Conservation (phyloP, 2,113 vertebrate genomes). For the Megaleporinus macrocephalus region DNA sequence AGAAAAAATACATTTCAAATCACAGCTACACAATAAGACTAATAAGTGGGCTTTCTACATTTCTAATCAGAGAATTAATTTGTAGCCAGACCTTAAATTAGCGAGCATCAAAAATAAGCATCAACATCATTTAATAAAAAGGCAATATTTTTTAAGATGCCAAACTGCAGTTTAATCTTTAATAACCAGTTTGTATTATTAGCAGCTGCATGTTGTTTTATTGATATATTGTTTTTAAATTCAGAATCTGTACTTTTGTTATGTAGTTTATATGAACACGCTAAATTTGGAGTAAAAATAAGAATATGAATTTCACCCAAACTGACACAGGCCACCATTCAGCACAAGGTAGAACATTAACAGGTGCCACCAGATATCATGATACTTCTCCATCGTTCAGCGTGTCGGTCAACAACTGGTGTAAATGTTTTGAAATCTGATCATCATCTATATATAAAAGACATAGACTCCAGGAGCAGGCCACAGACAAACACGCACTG, state of each 20-base stretch:
- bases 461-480: constrained; percentile 14
- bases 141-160: too few species aligned
- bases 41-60: too few species aligned
- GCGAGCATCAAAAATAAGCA: too few species aligned
- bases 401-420: background rate
- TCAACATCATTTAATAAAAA: too few species aligned
- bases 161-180: too few species aligned
- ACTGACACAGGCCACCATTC: background rate
- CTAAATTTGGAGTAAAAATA: background rate
- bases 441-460: constrained; percentile 55
- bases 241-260: background rate
- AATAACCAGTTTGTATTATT: too few species aligned
- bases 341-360: background rate
- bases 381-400: constrained; percentile 7
- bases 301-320: background rate
- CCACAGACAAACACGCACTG: background rate
- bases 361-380: background rate
- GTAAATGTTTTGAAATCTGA: constrained; percentile 5
- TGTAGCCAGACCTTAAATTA: too few species aligned
- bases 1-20: too few species aligned
- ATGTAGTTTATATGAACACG: background rate
- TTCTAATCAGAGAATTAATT: too few species aligned
- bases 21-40: too few species aligned
- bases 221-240: too few species aligned
- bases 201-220: too few species aligned